Conservation (phyloP, 2,888 invertebrate species). For the Zygothrica quintamaculata region DNA sequence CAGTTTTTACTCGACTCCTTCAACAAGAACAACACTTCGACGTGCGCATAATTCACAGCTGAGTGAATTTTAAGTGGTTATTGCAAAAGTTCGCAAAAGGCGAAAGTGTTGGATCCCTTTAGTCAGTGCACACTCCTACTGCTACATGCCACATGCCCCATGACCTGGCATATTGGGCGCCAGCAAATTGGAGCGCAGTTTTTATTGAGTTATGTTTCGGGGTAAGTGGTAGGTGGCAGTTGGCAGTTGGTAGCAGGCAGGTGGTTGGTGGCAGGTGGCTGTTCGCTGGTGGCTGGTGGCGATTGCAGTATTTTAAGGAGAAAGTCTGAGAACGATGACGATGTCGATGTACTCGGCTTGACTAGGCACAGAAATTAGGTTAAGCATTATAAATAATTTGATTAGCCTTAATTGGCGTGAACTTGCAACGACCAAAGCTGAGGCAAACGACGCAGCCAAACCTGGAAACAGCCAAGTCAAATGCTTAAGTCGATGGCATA, state of each 20-base stretch:
- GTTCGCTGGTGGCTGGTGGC: too few relatives aligned
- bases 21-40: conserved; percentile 81
- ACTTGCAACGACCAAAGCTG: conserved; percentile 57
- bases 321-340: conserved; percentile 7
- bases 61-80: conserved; percentile 83
- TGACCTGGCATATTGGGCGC: conserved; percentile 48
- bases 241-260: too few relatives aligned
- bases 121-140: not conserved
- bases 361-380: conserved; percentile 78
- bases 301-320: conserved; percentile 8
- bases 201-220: conserved; percentile 63
- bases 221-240: not conserved
- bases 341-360: conserved; percentile 36
- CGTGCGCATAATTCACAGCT: conserved; percentile 82
- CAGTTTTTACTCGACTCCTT: conserved; percentile 34
- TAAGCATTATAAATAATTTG: conserved; percentile 83
- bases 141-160: conserved; percentile 12
- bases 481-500: conserved; percentile 17
- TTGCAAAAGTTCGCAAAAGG: conserved; percentile 78
- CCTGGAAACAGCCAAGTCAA: conserved; percentile 3
- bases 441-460: not conserved
- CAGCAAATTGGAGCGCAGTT: conserved; percentile 61
- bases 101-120: conserved; percentile 65
- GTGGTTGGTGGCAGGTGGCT: too few relatives aligned
- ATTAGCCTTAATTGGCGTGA: conserved; percentile 82